Evolutionary conservation across 2,797 vertebrate genomes (phyloP).

Genomic region (Potorous gilbertii): DNA sequence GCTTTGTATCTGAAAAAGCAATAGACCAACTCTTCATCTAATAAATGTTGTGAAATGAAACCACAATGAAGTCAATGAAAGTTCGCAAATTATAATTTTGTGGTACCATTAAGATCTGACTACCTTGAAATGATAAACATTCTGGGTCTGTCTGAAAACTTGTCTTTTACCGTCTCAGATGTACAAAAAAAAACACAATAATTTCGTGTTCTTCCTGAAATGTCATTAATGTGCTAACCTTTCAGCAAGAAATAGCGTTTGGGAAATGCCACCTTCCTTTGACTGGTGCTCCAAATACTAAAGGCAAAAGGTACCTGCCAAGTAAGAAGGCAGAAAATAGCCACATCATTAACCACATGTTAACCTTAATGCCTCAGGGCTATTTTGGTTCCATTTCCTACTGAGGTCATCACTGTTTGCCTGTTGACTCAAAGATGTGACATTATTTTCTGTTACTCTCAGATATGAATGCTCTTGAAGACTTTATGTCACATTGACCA

Average conservation of each 20-base stretch:
- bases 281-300: constrained; percentile 61
- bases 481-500: neutral
- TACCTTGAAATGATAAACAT: neutral
- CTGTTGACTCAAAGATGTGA: constrained; percentile 25
- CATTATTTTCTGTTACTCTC: constrained; percentile 14
- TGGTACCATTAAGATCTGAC: neutral
- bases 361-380: constrained; percentile 43
- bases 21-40: neutral
- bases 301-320: constrained; percentile 51
- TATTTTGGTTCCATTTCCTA: constrained; percentile 37
- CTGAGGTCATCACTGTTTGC: neutral
- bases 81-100: neutral
- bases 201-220: constrained; percentile 18
- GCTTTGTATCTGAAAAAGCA: neutral
- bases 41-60: neutral
- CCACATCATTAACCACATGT: constrained; percentile 33
- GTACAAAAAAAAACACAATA: constrained; percentile 44
- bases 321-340: neutral
- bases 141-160: constrained; percentile 21
- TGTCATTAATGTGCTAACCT: constrained; percentile 60
- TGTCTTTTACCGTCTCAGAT: neutral
- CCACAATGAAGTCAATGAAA: neutral
- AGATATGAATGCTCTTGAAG: neutral
- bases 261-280: constrained; percentile 67
- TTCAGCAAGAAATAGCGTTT: constrained; percentile 68